phyloP scores from a whole-genome alignment of 2,888 invertebrate species.

The Chymomyza caudatula region DNA sequence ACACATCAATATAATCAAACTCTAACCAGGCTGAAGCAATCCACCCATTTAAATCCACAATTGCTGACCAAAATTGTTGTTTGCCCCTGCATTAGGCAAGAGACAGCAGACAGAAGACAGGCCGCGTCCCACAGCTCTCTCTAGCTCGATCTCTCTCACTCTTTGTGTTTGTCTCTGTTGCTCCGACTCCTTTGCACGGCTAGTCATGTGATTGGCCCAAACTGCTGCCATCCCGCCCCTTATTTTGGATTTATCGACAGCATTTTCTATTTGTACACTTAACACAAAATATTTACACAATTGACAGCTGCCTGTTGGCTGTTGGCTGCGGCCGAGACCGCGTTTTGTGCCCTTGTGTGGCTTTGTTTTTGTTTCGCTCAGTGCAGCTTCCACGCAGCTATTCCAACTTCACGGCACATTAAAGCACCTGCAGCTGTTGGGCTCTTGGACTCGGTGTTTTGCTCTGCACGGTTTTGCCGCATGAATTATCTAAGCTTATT shows the following conservation, averaged over 20 bases:
- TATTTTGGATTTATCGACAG: neutral
- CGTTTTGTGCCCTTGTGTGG: too few relatives aligned
- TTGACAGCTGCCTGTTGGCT: constrained; percentile 54
- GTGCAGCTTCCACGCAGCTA: too few relatives aligned
- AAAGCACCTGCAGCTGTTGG: neutral
- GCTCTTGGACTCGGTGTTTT: neutral
- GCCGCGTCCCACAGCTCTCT: neutral
- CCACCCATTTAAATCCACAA: neutral
- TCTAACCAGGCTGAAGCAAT: neutral
- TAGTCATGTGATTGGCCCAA: neutral
- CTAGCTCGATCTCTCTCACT: too few relatives aligned
- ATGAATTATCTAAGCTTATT: constrained; percentile 65
- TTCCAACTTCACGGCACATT: neutral
- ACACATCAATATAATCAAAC: neutral
- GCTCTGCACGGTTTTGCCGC: neutral
- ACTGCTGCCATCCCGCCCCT: neutral
- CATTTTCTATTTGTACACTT: neutral
- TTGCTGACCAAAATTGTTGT: neutral
- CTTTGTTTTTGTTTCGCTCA: neutral
- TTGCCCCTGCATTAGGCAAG: neutral
- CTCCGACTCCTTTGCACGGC: neutral
- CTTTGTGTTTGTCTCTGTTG: neutral
- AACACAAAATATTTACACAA: constrained; percentile 69
- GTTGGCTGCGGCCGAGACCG: neutral
- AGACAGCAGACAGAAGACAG: neutral